phyloP scores from a whole-genome alignment of 2,797 vertebrate species.

The Cirrhinus mrigala region DNA sequence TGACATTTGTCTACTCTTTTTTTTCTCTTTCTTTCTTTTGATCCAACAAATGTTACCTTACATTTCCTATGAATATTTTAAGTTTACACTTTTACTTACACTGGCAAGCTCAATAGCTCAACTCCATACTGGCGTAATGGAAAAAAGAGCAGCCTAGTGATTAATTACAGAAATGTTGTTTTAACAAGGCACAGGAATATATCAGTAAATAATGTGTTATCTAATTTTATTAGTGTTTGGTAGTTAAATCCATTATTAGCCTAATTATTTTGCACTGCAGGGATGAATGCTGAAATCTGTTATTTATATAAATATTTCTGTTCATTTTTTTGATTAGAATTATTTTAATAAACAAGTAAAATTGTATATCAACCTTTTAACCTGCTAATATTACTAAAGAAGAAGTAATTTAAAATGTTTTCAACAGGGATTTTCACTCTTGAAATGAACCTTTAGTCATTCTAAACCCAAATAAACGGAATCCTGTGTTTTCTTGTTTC shows the following conservation, averaged over 20 bases:
- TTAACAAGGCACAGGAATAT: background rate
- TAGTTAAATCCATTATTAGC: too few relatives aligned
- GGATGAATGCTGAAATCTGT: background rate
- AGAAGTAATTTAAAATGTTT: background rate
- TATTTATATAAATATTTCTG: background rate
- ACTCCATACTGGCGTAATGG: background rate
- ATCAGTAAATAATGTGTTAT: background rate
- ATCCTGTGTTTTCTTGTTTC: too few relatives aligned
- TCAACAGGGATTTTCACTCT: too few relatives aligned
- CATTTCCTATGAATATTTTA: background rate
- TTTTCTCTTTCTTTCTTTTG: background rate
- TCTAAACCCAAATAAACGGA: background rate
- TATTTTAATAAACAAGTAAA: background rate
- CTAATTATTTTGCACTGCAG: background rate
- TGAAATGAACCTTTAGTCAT: background rate
- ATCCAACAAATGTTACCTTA: background rate
- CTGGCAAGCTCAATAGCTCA: background rate
- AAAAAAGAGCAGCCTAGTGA: background rate
- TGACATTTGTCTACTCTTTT: background rate
- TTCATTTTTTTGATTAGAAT: too few relatives aligned
- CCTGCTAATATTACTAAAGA: background rate
- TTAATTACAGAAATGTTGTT: background rate
- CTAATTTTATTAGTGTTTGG: too few relatives aligned
- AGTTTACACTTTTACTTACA: background rate
- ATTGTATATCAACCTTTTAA: background rate